Base-by-base conservation (phyloP, 2,797 vertebrate genomes). In the Atherinosoma microstoma region DNA sequence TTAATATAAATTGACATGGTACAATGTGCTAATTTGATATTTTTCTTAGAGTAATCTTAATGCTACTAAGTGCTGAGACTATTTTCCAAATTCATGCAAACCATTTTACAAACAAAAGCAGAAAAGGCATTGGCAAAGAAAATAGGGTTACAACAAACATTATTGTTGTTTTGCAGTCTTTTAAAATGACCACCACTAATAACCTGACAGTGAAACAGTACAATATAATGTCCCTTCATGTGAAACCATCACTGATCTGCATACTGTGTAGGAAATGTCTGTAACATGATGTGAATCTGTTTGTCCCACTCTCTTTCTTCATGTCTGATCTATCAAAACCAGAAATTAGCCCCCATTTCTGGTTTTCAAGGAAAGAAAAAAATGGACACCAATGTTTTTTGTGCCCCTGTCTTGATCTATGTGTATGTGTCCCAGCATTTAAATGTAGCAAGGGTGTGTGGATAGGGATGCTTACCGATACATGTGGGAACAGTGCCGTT, bases 401-500 rank as follows among this genome's bases (percentile, higher is more conserved):
- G 24, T 87, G 67, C 79, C 90, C 84, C 79, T 84, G 58, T 77
- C 54, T 75, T 27, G 45, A 47, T 74, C 4, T 24, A 51, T 59
- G 34, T 38, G 56, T 71, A 32, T 68, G 61, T 57, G 36, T 32
- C 2, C 54, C 65, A 32, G 8, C 6, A 7, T 16, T 27, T 64
- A 59, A n/a, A 27, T 62, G 63, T 66, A 10, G 53, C 10, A 1
- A 61, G 51, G 36, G 30, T 58, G 67, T 64, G 64, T 59, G 60
- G 64, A 78, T 64, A 29, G 81, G 74, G 68, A 74, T 6, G 89
- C 97, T 95, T 91, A 99, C 98, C 97, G 81, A 97, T 91, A 92
- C 98, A 99, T 18, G 96, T 95, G 89, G 98, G 98, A 86, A 98
- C 96, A 34, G 98, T 96, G 92, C 98, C 97, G 86, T 99, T 99